These are phyloP conservation scores for Pristis pectinata DNA, from an alignment of 2,797 vertebrate genomes.

Conservation along the genomic window DNA sequence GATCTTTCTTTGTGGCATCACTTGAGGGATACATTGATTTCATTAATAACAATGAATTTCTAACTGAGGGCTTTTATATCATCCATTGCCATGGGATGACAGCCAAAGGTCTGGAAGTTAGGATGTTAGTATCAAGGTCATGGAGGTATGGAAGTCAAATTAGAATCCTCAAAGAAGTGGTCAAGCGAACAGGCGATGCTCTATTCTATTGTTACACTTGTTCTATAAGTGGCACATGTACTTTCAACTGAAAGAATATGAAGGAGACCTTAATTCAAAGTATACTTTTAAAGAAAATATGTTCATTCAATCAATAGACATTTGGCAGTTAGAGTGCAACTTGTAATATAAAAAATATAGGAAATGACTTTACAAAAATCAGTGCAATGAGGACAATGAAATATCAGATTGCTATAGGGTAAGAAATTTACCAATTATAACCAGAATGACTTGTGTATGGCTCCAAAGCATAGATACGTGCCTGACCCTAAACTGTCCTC, in stretches of 20 bases:
- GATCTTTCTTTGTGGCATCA: too few relatives aligned
- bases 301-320: not conserved
- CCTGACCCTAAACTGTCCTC: too few relatives aligned
- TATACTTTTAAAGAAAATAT: slow-evolving; percentile 4
- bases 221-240: not conserved
- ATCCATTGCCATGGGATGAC: not conserved
- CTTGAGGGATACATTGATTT: not conserved
- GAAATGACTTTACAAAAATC: too few relatives aligned
- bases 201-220: not conserved
- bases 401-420: too few relatives aligned
- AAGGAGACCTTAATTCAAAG: not conserved
- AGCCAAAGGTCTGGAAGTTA: not conserved
- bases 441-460: too few relatives aligned
- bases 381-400: too few relatives aligned
- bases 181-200: not conserved
- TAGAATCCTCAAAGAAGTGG: not conserved
- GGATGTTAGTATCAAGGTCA: not conserved
- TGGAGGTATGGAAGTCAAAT: not conserved
- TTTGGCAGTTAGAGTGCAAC: not conserved
- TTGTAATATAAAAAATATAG: not conserved
- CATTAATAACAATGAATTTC: not conserved
- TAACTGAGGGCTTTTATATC: not conserved
- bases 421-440: too few relatives aligned
- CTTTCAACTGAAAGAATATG: not conserved
- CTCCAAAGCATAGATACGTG: too few relatives aligned